Evolutionary conservation across 2,113 vertebrate species (phyloP).

Genomic region (Nyctibius bracteatus): DNA sequence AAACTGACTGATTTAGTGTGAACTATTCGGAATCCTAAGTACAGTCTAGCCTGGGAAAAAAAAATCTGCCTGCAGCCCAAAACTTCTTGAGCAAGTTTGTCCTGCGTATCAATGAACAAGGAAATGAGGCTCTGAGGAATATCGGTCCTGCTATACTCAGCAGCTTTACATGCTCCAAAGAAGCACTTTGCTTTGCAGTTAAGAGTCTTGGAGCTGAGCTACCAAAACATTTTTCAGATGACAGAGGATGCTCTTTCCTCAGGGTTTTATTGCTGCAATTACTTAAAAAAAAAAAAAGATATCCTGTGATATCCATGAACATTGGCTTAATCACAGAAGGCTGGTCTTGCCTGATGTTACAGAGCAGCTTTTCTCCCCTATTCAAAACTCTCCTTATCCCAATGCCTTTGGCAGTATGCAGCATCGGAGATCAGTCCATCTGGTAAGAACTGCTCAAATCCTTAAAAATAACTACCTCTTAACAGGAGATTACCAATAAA

Average conservation of each 20-base stretch:
- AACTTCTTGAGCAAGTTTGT: neutral
- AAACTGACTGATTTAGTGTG: neutral
- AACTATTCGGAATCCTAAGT: neutral
- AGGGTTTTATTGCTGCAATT: neutral
- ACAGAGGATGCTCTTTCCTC: neutral
- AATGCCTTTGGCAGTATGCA: neutral
- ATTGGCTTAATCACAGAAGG: neutral
- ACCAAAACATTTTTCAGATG: neutral
- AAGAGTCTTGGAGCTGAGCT: neutral
- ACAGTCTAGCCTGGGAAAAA: neutral
- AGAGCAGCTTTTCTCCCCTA: neutral
- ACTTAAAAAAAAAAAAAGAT: neutral
- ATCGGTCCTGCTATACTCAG: neutral
- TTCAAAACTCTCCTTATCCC: neutral
- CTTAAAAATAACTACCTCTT: neutral
- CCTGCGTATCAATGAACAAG: neutral
- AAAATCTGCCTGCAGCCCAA: neutral
- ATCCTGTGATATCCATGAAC: neutral
- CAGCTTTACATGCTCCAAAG: neutral
- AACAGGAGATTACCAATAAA: neutral
- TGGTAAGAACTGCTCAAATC: neutral
- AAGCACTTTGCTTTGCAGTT: neutral
- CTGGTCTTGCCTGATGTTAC: neutral
- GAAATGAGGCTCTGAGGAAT: neutral
- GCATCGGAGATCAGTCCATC: neutral